Conservation (phyloP, 2,797 vertebrate species). For the Danio kyathit region DNA sequence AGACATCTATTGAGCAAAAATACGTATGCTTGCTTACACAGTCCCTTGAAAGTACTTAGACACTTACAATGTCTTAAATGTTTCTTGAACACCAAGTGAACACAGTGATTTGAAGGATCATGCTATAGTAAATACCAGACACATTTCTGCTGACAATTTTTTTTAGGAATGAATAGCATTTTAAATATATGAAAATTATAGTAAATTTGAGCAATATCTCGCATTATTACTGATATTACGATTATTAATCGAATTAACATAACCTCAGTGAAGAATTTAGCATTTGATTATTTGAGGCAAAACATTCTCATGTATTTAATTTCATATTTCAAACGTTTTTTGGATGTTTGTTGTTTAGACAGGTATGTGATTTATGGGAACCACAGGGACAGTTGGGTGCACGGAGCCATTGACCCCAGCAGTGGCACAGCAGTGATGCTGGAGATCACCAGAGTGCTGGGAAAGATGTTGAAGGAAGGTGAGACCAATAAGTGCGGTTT, state of each 20-base stretch:
- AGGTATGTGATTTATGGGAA: constrained; percentile 92
- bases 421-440: constrained; percentile 90
- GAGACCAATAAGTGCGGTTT: too few relatives aligned
- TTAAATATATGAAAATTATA: not conserved
- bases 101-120: not conserved
- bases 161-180: not conserved
- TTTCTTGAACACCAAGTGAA: not conserved
- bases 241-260: not conserved
- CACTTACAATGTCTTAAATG: not conserved
- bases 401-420: constrained; percentile 91
- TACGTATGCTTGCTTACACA: not conserved
- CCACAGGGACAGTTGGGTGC: constrained; percentile 93
- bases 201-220: not conserved
- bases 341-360: constrained; percentile 73
- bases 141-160: not conserved
- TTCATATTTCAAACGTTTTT: not conserved
- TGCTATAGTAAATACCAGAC: not conserved
- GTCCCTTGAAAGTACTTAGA: not conserved
- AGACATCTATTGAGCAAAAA: not conserved
- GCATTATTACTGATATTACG: not conserved
- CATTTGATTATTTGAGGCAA: not conserved
- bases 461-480: constrained; percentile 87
- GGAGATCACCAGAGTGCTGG: constrained; percentile 85
- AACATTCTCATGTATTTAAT: not conserved
- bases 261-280: not conserved